Percentiles rank a stretch among this genome's conserved stretches.
Conservation (phyloP, 2,797 vertebrate genomes). For the Scomberomorus guttatus region DNA sequence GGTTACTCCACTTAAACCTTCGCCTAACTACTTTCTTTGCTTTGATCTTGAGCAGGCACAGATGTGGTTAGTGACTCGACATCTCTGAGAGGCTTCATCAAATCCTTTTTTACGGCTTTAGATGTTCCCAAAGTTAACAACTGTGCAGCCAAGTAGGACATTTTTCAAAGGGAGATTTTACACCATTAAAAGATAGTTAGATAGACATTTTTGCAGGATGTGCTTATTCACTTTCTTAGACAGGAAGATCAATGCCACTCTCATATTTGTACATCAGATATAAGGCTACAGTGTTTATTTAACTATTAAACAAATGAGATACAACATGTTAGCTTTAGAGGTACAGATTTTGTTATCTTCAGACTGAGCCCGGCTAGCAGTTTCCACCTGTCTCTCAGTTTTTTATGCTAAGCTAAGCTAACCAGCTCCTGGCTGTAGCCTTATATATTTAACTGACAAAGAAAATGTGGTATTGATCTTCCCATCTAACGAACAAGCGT, state of each 20-base stretch:
- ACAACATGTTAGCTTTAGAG: no score
- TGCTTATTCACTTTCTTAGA: background rate
- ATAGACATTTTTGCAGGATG: constrained; percentile 3
- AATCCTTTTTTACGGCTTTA: constrained; percentile 55
- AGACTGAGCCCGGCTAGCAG: no score
- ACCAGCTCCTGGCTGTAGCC: no score
- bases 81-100: constrained; percentile 55
- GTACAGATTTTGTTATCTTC: no score
- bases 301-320: no score
- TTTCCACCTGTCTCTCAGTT: no score
- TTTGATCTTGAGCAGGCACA: constrained; percentile 63
- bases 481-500: background rate
- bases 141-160: constrained; percentile 31
- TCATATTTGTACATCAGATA: no score
- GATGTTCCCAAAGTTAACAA: constrained; percentile 47
- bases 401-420: no score
- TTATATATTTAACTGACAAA: no score
- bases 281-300: background rate
- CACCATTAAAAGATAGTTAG: constrained; percentile 25
- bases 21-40: constrained; percentile 39
- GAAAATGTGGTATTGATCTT: no score
- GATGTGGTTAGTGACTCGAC: constrained; percentile 71
- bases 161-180: constrained; percentile 21
- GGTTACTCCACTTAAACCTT: constrained; percentile 46
- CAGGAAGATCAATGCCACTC: background rate